phyloP scores from a whole-genome alignment of 2,888 invertebrate species.

The Trypoxylon attenuatum region DNA sequence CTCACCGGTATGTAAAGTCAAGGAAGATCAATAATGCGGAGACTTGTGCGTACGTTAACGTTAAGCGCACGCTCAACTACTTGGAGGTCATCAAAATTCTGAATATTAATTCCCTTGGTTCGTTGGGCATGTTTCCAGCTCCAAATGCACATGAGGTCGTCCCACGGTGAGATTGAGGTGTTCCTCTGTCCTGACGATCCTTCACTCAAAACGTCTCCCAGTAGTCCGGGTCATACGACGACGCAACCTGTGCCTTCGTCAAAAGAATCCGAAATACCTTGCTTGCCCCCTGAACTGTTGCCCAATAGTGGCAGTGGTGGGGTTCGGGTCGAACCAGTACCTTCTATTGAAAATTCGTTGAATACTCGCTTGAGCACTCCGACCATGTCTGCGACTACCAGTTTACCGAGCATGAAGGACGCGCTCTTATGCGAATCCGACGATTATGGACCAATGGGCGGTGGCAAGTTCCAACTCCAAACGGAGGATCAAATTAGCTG shows the following conservation, averaged over 20 bases:
- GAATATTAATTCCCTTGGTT: not conserved
- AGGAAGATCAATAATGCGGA: no score
- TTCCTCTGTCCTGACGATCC: constrained; percentile 90
- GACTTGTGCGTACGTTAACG: no score
- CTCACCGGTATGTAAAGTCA: no score
- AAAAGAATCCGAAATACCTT: constrained; percentile 56
- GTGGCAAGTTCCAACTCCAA: constrained; percentile 81
- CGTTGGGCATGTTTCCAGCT: constrained; percentile 77
- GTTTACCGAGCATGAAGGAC: constrained; percentile 77
- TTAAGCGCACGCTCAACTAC: no score
- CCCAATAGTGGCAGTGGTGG: constrained; percentile 56
- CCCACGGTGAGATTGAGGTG: constrained; percentile 94
- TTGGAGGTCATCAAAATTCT: not conserved
- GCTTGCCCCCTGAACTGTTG: constrained; percentile 64
- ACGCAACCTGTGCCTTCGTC: constrained; percentile 58
- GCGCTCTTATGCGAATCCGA: constrained; percentile 86
- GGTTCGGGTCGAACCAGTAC: constrained; percentile 57
- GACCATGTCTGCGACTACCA: constrained; percentile 41
- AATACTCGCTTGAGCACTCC: constrained; percentile 39
- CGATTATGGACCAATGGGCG: constrained; percentile 85
- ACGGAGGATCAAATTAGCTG: constrained; percentile 82
- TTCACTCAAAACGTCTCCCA: constrained; percentile 57
- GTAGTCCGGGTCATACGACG: constrained; percentile 55
- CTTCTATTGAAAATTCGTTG: constrained; percentile 52
- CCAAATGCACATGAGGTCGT: constrained; percentile 93